phyloP scores from a whole-genome alignment of 37 sponge, comb jelly and placozoan species.

The Theonella swinhoei region DNA sequence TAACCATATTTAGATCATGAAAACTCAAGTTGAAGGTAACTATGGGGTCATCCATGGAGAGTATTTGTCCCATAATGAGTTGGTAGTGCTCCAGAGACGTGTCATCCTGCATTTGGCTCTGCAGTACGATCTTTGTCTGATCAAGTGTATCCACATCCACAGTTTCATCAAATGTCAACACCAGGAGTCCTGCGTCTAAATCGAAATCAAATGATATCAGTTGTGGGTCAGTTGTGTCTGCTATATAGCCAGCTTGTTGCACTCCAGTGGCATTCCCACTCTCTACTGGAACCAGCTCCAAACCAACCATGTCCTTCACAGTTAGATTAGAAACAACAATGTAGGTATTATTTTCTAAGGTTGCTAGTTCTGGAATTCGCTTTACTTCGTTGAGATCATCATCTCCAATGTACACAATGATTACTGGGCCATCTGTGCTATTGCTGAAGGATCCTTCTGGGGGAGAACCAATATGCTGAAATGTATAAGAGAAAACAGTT shows the following conservation, averaged over 20 bases:
- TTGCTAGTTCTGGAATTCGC: conserved; percentile 65
- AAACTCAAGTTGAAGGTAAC: conserved; percentile 38
- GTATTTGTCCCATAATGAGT: conserved; percentile 43
- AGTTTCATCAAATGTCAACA: conserved; percentile 88
- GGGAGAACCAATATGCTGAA: conserved; percentile 19
- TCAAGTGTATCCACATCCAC: conserved; percentile 69
- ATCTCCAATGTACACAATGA: conserved; percentile 64
- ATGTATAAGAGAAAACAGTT: conserved; percentile 42
- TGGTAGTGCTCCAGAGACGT: conserved; percentile 2
- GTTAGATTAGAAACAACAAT: conserved; percentile 43
- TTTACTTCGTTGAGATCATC: conserved; percentile 77
- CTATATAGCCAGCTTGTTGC: neutral
- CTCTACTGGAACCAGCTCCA: conserved; percentile 50
- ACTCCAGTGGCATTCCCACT: conserved; percentile 40
- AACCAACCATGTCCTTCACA: conserved; percentile 72
- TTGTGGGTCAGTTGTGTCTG: conserved; percentile 68
- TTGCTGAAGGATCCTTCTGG: conserved; percentile 70
- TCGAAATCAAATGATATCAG: conserved; percentile 81
- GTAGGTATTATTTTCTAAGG: conserved; percentile 53
- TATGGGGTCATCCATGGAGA: conserved; percentile 59
- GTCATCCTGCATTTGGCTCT: conserved; percentile 3
- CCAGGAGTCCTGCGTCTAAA: conserved; percentile 68
- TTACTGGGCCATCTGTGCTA: conserved; percentile 67
- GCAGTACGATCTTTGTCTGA: conserved; percentile 64
- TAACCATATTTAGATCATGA: conserved; percentile 75